A percentile compares a stretch with the other conserved stretches of the same genome.
phyloP scores from a whole-genome alignment of 2,113 vertebrate genomes.

The Hemiscyllium ocellatum region DNA sequence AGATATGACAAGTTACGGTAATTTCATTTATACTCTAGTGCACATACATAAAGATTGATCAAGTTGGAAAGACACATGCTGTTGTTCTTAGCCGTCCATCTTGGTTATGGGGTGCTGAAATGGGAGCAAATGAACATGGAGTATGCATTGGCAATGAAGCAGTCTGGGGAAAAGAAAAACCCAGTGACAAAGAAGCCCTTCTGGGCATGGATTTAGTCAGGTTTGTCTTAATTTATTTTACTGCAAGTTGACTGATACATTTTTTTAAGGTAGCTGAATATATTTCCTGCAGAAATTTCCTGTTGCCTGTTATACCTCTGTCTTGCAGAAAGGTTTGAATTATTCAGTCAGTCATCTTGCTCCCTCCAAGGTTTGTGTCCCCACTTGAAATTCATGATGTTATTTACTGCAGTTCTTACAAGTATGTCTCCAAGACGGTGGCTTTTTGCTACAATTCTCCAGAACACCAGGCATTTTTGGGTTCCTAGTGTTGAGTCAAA shows the following conservation, averaged over 20 bases:
- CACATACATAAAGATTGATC: conserved; percentile 79
- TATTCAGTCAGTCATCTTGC: not conserved
- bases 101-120: conserved; percentile 96
- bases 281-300: not conserved
- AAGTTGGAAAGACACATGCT: conserved; percentile 67
- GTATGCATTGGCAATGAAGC: conserved; percentile 95
- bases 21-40: conserved; percentile 59
- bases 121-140: conserved; percentile 91
- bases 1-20: not conserved
- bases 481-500: not conserved
- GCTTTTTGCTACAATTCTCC: not conserved
- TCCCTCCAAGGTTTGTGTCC: not conserved
- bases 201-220: conserved; percentile 95
- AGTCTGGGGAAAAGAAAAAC: conserved; percentile 79
- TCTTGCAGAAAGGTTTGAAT: not conserved
- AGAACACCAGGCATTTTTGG: not conserved
- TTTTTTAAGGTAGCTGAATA: not conserved
- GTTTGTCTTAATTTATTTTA: conserved; percentile 49
- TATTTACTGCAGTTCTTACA: not conserved
- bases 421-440: not conserved
- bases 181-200: conserved; percentile 69
- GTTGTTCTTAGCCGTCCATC: conserved; percentile 87
- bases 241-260: not conserved
- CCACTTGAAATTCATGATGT: not conserved
- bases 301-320: not conserved